These are phyloP conservation scores for Lathronympha strigana DNA, from an alignment of 2,888 invertebrate species.

Conservation along the genomic window DNA sequence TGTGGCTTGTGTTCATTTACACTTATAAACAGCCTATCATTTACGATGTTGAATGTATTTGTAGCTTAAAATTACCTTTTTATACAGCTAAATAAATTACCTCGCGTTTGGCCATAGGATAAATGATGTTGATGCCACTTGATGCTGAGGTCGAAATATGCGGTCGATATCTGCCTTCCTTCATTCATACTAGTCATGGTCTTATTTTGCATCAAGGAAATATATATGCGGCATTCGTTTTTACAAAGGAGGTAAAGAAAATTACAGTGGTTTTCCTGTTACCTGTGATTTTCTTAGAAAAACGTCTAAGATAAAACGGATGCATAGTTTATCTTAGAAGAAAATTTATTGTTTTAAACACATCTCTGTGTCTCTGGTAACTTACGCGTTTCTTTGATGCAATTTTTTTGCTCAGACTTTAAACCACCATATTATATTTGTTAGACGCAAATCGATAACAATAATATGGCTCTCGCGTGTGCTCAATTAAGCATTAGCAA, in stretches of 20 bases:
- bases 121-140: not conserved
- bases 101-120: not conserved
- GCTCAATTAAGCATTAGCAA: too few relatives aligned
- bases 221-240: not conserved
- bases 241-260: not conserved
- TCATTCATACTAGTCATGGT: not conserved
- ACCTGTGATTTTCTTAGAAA: constrained; percentile 11
- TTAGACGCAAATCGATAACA: too few relatives aligned
- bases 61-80: not conserved
- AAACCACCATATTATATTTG: too few relatives aligned
- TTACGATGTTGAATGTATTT: too few relatives aligned
- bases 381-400: constrained; percentile 28
- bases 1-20: too few relatives aligned
- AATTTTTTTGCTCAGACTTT: constrained; percentile 13
- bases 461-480: too few relatives aligned
- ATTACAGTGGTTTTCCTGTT: constrained; percentile 7
- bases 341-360: constrained; percentile 25
- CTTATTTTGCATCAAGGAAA: not conserved
- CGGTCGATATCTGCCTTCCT: too few relatives aligned
- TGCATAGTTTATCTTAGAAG: constrained; percentile 27
- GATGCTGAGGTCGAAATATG: constrained; percentile 1
- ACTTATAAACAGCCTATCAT: too few relatives aligned
- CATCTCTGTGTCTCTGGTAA: constrained; percentile 9
- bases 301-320: too few relatives aligned
- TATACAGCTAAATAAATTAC: not conserved